These are phyloP conservation scores for Coptotermes formosanus DNA, from an alignment of 1,140 invertebrate genomes.

Conservation along the genomic window DNA sequence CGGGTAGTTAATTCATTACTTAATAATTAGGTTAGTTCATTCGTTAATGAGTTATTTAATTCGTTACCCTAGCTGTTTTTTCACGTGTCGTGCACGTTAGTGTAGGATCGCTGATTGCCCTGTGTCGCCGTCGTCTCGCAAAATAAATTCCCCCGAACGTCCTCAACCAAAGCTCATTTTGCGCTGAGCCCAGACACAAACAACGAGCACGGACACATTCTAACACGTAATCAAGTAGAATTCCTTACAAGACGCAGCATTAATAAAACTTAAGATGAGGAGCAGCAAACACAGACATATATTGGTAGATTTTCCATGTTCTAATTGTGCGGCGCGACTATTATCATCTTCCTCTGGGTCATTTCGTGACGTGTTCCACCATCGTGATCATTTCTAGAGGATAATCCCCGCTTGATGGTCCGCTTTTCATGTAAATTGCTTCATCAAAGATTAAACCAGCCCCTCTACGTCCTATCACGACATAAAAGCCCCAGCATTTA, in stretches of 20 bases:
- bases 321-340: not conserved
- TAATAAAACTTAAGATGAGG: not conserved
- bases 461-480: not conserved
- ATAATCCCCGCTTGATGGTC: not conserved
- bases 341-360: not conserved
- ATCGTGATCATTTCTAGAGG: not conserved
- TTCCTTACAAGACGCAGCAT: not conserved
- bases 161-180: not conserved
- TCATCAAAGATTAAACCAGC: conserved; percentile 8
- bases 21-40: too few relatives aligned
- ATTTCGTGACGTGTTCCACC: not conserved
- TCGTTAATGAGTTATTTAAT: too few relatives aligned
- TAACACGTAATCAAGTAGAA: not conserved
- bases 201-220: not conserved
- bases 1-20: too few relatives aligned
- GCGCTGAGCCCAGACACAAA: not conserved
- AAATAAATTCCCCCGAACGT: not conserved
- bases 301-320: not conserved
- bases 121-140: too few relatives aligned
- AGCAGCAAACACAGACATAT: too few relatives aligned
- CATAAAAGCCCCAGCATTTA: not conserved
- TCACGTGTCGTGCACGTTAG: too few relatives aligned
- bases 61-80: too few relatives aligned
- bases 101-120: too few relatives aligned
- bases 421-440: conserved; percentile 18